phyloP scores from a whole-genome alignment of 2,113 vertebrate species.

The Crypturellus undulatus region DNA sequence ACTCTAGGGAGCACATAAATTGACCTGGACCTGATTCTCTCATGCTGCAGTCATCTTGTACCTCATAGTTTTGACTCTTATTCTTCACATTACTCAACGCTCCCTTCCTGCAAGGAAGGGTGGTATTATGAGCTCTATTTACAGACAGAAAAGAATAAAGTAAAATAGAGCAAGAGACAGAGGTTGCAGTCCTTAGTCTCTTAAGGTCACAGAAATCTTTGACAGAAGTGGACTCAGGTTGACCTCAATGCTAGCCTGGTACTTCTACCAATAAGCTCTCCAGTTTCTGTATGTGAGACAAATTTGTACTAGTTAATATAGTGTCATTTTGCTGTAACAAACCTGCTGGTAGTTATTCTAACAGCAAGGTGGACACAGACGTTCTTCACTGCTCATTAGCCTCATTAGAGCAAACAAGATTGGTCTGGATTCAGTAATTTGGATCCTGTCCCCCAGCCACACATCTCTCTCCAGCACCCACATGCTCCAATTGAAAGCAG shows the following conservation, averaged over 20 bases:
- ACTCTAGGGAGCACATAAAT: background rate
- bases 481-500: accelerated
- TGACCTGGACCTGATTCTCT: background rate
- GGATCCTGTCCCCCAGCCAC: background rate
- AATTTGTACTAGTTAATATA: background rate
- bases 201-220: background rate
- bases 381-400: background rate
- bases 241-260: background rate
- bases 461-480: background rate
- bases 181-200: background rate
- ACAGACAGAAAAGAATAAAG: background rate
- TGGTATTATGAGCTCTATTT: background rate
- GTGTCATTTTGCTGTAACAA: background rate
- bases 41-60: accelerated
- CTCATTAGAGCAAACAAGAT: background rate
- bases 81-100: background rate
- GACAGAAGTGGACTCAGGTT: background rate
- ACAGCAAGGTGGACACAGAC: background rate
- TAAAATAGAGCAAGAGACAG: background rate
- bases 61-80: background rate
- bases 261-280: background rate
- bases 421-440: background rate
- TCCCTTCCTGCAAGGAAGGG: background rate
- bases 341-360: background rate
- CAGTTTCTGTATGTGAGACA: background rate